These are phyloP conservation scores for Mesembrinibis cayennensis DNA, from an alignment of 2,113 vertebrate species.

Conservation along the genomic window DNA sequence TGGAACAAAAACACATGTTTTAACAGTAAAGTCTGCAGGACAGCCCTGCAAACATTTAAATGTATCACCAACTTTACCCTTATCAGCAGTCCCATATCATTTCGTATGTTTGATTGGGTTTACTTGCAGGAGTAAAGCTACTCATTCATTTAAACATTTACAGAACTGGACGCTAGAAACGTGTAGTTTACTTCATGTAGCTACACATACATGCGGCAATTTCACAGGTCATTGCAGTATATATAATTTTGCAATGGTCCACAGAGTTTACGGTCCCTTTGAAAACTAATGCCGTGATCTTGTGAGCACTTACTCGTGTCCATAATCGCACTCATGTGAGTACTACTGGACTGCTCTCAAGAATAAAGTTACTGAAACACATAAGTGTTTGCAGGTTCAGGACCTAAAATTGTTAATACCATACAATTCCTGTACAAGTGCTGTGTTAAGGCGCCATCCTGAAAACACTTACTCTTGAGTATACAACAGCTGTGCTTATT, in stretches of 20 bases:
- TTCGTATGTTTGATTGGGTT: not conserved
- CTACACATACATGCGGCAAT: not conserved
- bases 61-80: not conserved
- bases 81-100: not conserved
- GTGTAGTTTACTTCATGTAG: not conserved
- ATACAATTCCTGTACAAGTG: conserved; percentile 4
- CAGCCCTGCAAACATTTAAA: not conserved
- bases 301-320: not conserved
- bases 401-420: conserved; percentile 31
- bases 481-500: conserved; percentile 6
- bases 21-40: not conserved
- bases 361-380: conserved; percentile 26
- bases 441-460: not conserved
- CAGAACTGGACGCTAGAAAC: not conserved
- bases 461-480: conserved; percentile 16
- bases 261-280: conserved; percentile 35
- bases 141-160: not conserved
- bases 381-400: conserved; percentile 29
- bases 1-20: not conserved
- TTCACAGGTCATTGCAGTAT: conserved; percentile 38
- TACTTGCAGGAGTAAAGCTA: not conserved
- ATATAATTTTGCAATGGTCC: conserved; percentile 7
- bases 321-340: not conserved
- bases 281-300: conserved; percentile 29
- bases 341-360: not conserved